A percentile compares a stretch with the other conserved stretches of the same genome.
Conservation (phyloP, 2,797 vertebrate genomes). For the Margarornis squamiger region DNA sequence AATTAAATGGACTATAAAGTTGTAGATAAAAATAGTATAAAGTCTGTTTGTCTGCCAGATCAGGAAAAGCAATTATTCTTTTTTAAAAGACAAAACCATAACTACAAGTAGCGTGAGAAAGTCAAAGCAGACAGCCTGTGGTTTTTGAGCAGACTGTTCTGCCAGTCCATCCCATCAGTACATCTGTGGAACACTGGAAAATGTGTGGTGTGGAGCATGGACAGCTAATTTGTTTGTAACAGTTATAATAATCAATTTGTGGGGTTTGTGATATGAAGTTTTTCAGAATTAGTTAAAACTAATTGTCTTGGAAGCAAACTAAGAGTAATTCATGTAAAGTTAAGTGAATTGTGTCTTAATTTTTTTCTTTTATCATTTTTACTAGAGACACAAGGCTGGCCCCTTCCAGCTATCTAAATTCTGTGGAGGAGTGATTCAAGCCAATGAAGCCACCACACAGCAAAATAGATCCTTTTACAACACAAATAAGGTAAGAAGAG, state of each 20-base stretch:
- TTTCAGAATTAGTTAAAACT: neutral
- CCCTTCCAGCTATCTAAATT: neutral
- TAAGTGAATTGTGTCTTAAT: neutral
- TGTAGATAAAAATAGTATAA: neutral
- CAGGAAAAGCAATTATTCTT: neutral
- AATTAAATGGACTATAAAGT: neutral
- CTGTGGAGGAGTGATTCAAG: constrained; percentile 48
- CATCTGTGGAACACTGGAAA: neutral
- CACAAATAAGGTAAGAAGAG: constrained; percentile 79
- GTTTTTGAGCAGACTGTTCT: neutral
- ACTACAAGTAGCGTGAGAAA: neutral
- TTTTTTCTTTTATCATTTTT: neutral
- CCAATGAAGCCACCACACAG: constrained; percentile 31
- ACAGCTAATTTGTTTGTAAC: neutral
- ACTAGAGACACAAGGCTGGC: constrained; percentile 52
- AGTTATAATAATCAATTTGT: neutral
- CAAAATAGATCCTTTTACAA: constrained; percentile 76
- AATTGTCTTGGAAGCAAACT: neutral
- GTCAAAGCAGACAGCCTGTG: neutral
- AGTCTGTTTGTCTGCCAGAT: neutral
- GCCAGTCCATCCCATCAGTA: neutral
- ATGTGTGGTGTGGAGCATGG: neutral
- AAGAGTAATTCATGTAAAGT: neutral
- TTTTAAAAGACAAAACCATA: neutral
- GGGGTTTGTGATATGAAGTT: neutral